Conservation (phyloP, 2,113 vertebrate genomes). For the western clawed frog (Xenopus tropicalis) region UCB_Xtro_10.0 CM004448.2:69466501-69467000, state of each 20-base stretch:
- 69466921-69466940: slow-evolving; percentile 12
- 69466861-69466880: slow-evolving; percentile 24
- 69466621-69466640: background rate
- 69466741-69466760: slow-evolving; percentile 16
- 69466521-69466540: no score
- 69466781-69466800: slow-evolving; percentile 32
- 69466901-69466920: slow-evolving; percentile 29
- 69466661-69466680: background rate
- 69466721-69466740: background rate
- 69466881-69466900: slow-evolving; percentile 21
- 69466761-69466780: slow-evolving; percentile 18
- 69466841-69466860: slow-evolving; percentile 34
- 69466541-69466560: no score
- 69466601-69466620: no score
- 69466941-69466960: background rate
- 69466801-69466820: slow-evolving; percentile 1
- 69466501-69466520: no score
- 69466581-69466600: no score
- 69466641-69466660: background rate
- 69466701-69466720: background rate
- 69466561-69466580: no score
- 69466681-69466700: background rate
- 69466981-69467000: no score
- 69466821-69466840: slow-evolving; percentile 34
- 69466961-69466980: no score